Evolutionary conservation across 2,888 invertebrate genomes (phyloP), one percentile per base, ranked within the genome.

Genomic region (Limnephilus auricula): DNA sequence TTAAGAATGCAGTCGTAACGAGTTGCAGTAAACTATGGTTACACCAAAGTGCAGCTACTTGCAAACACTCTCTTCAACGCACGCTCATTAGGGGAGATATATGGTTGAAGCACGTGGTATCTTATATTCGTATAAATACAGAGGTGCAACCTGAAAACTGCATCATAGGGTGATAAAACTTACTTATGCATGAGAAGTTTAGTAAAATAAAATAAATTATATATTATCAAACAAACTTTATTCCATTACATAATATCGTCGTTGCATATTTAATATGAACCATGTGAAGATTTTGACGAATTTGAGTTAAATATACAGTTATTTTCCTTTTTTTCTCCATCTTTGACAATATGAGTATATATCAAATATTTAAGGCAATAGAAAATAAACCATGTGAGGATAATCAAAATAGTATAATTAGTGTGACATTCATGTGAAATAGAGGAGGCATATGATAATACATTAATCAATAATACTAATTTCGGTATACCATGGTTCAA

Each of bases 51-150:
- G 84, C 84, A 84, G 84, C 84, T 84, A 37, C 40, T 84, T 25
- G 37, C 84, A 37, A 37, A 25, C 84, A 84, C 84, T 84, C 84
- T 84, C n/a, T 30, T 37, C 84, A 84, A 84, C 84, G 84, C 84
- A 84, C 84, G 50, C 84, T 84, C 84, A 84, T 84, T 84, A 84
- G 84, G 37, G 37, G 84, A 84, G 84, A 84, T 84, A 37, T 84
- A 84, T 84, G 84, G 37, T 37, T n/a, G 37, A 40, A 84, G 84
- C 32, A 37, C 84, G 34, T 37, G 34, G 84, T 34, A 40, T 84
- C 84, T n/a, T 84, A 82, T 82, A 32, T 32, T 82, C 34, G 30
- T 82, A 82, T 32, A 82, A 82, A 31, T 82, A 25, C 15, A 82
- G 34, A 82, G 82, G 31, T 82, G 32, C 6, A 6, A 82, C 82